Conservation (phyloP, 2,113 vertebrate genomes). For the Poicephalus meyeri region DNA sequence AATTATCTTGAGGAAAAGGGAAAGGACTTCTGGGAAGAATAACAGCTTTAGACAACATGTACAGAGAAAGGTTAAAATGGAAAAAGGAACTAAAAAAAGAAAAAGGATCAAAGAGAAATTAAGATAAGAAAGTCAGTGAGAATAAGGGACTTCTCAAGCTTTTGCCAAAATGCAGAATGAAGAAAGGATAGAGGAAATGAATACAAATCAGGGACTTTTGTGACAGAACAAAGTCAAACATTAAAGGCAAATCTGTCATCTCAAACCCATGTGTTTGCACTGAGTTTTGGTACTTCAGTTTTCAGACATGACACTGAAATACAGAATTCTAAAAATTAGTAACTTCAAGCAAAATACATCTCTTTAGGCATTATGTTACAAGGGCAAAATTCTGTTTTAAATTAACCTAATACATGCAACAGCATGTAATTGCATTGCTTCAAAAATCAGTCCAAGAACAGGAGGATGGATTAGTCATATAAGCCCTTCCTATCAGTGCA, state of each 20-base stretch:
- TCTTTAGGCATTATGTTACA: not conserved
- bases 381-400: not conserved
- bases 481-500: not conserved
- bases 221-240: slow-evolving; percentile 33
- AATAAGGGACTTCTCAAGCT: slow-evolving; percentile 35
- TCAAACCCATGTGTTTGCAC: not conserved
- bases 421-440: not conserved
- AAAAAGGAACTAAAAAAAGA: not conserved
- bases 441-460: not conserved
- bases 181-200: slow-evolving; percentile 26
- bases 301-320: slow-evolving; percentile 26
- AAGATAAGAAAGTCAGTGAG: slow-evolving; percentile 34
- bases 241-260: slow-evolving; percentile 18
- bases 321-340: slow-evolving; percentile 3
- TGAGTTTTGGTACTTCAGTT: slow-evolving; percentile 1
- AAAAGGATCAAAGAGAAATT: slow-evolving; percentile 50
- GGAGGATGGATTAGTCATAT: not conserved
- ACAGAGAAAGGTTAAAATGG: slow-evolving; percentile 25
- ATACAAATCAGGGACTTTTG: slow-evolving; percentile 45
- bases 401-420: not conserved
- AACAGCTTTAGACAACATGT: slow-evolving; percentile 37
- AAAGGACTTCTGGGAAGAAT: not conserved
- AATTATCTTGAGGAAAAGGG: slow-evolving; percentile 36
- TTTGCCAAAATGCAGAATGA: slow-evolving; percentile 2
- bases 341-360: not conserved